These are phyloP conservation scores for Kryphioiulus occultus DNA, from an alignment of 2,888 invertebrate genomes.

Conservation along the genomic window DNA sequence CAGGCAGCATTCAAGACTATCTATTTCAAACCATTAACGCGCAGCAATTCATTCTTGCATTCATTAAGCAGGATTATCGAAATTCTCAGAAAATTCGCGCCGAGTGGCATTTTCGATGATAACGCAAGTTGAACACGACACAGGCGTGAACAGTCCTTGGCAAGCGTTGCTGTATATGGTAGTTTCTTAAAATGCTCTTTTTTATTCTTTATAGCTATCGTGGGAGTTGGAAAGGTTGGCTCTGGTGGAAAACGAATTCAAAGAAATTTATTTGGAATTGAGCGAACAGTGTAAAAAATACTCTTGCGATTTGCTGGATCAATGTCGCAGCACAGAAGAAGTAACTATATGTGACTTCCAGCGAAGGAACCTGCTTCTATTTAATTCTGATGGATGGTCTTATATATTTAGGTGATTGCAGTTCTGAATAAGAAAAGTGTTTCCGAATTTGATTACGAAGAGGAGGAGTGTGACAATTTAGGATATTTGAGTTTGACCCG, in stretches of 20 bases:
- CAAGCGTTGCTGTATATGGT: neutral
- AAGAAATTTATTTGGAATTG: conserved; percentile 64
- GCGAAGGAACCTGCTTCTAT: neutral
- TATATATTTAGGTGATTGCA: conserved; percentile 61
- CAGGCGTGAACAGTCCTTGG: neutral
- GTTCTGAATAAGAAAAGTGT: conserved; percentile 63
- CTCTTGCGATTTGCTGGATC: conserved; percentile 67
- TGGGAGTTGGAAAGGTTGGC: conserved; percentile 67
- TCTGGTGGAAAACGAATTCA: conserved; percentile 66
- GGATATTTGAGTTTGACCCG: conserved; percentile 63
- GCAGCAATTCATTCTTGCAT: neutral
- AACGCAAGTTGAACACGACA: neutral
- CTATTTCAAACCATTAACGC: neutral
- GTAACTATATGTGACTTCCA: conserved; percentile 57
- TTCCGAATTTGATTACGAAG: conserved; percentile 59
- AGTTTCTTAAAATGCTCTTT: neutral
- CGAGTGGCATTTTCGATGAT: neutral
- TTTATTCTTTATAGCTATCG: conserved; percentile 60
- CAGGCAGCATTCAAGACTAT: neutral
- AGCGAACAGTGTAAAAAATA: conserved; percentile 67
- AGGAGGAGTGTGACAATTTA: conserved; percentile 59
- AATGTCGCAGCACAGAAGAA: conserved; percentile 67
- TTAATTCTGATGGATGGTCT: neutral
- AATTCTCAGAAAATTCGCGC: neutral
- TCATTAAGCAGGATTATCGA: neutral